These are phyloP conservation scores for Hippoglossus stenolepis DNA, from an alignment of 2,113 vertebrate genomes.

Conservation along the genomic window DNA sequence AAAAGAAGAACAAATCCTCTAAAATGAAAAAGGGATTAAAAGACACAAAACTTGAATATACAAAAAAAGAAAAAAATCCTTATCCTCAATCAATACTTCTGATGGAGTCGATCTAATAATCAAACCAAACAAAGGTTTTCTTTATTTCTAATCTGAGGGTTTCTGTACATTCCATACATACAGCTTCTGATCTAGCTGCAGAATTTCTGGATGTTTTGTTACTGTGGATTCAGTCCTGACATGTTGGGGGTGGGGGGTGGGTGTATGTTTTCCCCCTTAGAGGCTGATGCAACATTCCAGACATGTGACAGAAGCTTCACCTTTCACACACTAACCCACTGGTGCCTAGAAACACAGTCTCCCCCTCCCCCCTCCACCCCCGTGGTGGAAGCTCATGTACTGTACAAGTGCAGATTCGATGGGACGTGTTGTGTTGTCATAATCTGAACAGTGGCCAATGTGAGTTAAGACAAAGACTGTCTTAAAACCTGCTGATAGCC, in stretches of 20 bases:
- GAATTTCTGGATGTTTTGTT: neutral
- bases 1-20: no score
- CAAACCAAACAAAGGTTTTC: no score
- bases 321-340: constrained; percentile 80
- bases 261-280: neutral
- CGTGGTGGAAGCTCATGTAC: constrained; percentile 41
- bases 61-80: no score
- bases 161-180: no score
- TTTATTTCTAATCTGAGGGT: no score
- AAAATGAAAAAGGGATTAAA: no score
- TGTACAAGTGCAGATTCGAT: constrained; percentile 51
- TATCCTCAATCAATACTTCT: no score
- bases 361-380: neutral
- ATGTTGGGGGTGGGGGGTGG: neutral
- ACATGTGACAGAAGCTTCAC: constrained; percentile 64
- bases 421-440: constrained; percentile 25
- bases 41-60: no score
- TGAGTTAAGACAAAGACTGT: neutral
- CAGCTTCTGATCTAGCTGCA: constrained; percentile 2
- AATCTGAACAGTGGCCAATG: constrained; percentile 5
- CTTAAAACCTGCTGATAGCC: neutral
- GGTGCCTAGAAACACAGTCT: constrained; percentile 34
- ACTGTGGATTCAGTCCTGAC: neutral
- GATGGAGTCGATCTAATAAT: no score
- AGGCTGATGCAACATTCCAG: constrained; percentile 57